A percentile compares a stretch with the other conserved stretches of the same genome.
Evolutionary conservation across 2,888 invertebrate genomes (phyloP).

Genomic region (Serrognathus titanus): DNA sequence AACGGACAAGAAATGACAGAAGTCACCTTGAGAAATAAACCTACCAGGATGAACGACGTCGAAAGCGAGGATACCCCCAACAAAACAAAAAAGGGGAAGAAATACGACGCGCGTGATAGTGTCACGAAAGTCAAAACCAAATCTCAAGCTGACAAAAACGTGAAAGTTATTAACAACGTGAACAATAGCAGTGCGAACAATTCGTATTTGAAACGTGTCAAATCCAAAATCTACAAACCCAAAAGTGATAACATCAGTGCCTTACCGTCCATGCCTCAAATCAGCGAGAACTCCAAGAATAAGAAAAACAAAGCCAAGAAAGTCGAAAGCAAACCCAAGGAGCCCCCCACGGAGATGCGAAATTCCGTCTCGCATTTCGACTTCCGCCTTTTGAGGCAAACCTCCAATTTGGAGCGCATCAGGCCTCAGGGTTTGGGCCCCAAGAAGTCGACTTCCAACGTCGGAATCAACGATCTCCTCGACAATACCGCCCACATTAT

Average conservation of each 20-base stretch:
- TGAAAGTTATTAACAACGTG: not conserved
- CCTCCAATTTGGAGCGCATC: conserved; percentile 47
- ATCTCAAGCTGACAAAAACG: conserved; percentile 1
- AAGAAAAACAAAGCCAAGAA: conserved; percentile 34
- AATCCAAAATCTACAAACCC: conserved; percentile 46
- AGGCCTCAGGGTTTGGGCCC: conserved; percentile 37
- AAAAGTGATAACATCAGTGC: conserved; percentile 32
- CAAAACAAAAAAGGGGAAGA: conserved; percentile 20
- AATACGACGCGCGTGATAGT: conserved; percentile 20
- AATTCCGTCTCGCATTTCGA: conserved; percentile 37
- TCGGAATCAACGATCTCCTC: conserved; percentile 31
- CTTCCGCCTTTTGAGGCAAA: conserved; percentile 44
- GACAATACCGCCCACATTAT: conserved; percentile 19
- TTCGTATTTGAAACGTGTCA: conserved; percentile 46
- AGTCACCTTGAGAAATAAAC: conserved; percentile 14
- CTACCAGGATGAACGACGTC: conserved; percentile 1
- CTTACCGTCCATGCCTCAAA: conserved; percentile 36
- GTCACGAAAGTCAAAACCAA: conserved; percentile 16
- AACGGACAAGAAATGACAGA: conserved; percentile 26
- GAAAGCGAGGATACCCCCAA: conserved; percentile 4
- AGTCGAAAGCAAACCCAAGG: conserved; percentile 17
- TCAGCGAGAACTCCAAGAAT: conserved; percentile 33
- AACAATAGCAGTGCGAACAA: conserved; percentile 4
- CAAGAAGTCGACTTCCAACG: conserved; percentile 30
- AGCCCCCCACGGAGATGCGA: conserved; percentile 15